Evolutionary conservation across 2,888 invertebrate genomes (phyloP).

Genomic region (Hirtodrosophila duncani): DNA sequence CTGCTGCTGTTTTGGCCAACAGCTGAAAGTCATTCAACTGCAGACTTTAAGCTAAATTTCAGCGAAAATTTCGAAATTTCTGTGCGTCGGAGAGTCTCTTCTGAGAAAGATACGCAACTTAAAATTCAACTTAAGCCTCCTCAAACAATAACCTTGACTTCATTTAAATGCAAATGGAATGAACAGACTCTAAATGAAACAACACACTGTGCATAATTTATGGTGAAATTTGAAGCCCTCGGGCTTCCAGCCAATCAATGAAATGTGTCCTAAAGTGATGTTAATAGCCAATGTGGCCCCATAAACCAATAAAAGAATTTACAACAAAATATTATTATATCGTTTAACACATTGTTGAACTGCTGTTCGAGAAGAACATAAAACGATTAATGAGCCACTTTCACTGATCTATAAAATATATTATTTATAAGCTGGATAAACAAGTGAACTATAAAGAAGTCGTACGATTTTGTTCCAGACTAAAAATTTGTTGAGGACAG

Average conservation of each 20-base stretch:
- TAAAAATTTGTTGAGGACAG: too few species aligned
- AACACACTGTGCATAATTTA: conserved; percentile 28
- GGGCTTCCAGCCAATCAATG: neutral
- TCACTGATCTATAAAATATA: conserved; percentile 11
- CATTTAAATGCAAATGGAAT: conserved; percentile 51
- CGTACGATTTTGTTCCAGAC: conserved; percentile 2
- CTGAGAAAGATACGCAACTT: conserved; percentile 11
- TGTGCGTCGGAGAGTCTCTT: conserved; percentile 36
- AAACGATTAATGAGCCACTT: conserved; percentile 11
- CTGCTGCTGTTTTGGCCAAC: conserved; percentile 22
- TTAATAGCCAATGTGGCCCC: conserved; percentile 5
- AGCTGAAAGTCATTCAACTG: neutral
- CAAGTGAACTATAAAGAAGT: neutral
- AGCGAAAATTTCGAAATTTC: conserved; percentile 29
- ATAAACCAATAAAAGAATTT: neutral
- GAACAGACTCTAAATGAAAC: conserved; percentile 28
- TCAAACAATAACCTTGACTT: conserved; percentile 55
- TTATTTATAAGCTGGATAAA: neutral
- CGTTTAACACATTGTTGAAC: neutral
- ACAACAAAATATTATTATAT: neutral
- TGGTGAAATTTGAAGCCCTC: conserved; percentile 38
- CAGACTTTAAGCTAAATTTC: conserved; percentile 14
- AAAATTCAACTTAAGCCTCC: conserved; percentile 12
- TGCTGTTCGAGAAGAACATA: conserved; percentile 24
- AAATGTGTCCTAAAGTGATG: conserved; percentile 4